These are phyloP conservation scores for Ceratina calcarata DNA, from an alignment of 1,140 invertebrate species.

Conservation along the genomic window DNA sequence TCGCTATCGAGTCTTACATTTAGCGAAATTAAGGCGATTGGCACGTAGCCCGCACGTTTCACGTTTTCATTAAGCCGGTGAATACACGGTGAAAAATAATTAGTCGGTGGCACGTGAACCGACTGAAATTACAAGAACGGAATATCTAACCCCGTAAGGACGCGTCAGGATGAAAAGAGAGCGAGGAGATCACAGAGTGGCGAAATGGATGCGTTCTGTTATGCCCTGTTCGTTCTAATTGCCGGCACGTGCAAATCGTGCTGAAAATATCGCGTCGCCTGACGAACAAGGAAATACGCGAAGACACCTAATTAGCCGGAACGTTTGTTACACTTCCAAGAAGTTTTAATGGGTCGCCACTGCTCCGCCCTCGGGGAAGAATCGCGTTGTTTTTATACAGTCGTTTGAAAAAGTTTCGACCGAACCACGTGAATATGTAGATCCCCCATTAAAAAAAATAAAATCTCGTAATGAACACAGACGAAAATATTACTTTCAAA, in stretches of 20 bases:
- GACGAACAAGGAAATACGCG: conserved; percentile 8
- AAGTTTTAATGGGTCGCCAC: conserved; percentile 17
- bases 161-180: no score
- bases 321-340: conserved; percentile 20
- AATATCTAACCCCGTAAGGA: not conserved
- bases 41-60: conserved; percentile 2
- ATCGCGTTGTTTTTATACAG: not conserved
- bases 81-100: conserved; percentile 35
- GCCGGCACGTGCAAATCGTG: conserved; percentile 24
- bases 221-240: conserved; percentile 38
- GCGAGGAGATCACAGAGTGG: not conserved
- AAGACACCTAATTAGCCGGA: conserved; percentile 38
- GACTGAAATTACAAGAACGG: conserved; percentile 34
- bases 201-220: conserved; percentile 35
- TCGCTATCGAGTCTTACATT: not conserved
- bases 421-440: no score
- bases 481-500: no score
- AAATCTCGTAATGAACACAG: no score
- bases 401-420: no score
- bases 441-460: no score
- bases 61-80: conserved; percentile 32
- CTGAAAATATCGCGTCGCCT: conserved; percentile 32
- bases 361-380: not conserved
- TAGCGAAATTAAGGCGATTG: conserved; percentile 11
- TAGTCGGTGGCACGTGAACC: conserved; percentile 36